These are phyloP conservation scores for Lophotis ruficrista DNA, from an alignment of 2,113 vertebrate species.

Conservation along the genomic window DNA sequence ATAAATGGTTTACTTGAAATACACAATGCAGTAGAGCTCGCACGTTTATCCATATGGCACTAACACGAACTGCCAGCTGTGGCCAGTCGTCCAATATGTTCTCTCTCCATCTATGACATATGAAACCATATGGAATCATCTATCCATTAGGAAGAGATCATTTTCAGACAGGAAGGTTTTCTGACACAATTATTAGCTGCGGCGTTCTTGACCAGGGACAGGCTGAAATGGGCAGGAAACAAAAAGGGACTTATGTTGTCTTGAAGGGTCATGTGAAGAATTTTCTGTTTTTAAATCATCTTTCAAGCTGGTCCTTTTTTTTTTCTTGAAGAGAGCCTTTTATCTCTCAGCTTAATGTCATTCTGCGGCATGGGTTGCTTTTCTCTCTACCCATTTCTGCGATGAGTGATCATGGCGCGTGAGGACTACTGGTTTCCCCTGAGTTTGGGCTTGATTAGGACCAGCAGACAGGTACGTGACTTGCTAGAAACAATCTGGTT, in stretches of 20 bases:
- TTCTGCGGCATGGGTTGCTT: neutral
- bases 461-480: neutral
- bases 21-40: neutral
- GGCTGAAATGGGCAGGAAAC: slow-evolving; percentile 5
- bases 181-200: slow-evolving; percentile 61
- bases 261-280: slow-evolving; percentile 30
- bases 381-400: neutral
- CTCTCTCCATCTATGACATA: slow-evolving; percentile 54
- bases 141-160: slow-evolving; percentile 69
- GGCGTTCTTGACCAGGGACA: slow-evolving; percentile 25
- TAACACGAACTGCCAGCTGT: slow-evolving; percentile 65
- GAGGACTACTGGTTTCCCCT: neutral
- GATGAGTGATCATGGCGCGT: neutral
- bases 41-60: slow-evolving; percentile 67
- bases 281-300: slow-evolving; percentile 10
- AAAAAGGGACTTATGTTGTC: slow-evolving; percentile 10
- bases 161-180: slow-evolving; percentile 59
- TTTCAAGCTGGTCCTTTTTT: neutral
- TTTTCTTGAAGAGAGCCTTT: neutral
- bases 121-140: slow-evolving; percentile 65
- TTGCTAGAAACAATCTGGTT: neutral
- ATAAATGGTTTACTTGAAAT: slow-evolving; percentile 51
- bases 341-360: slow-evolving; percentile 13
- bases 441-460: neutral
- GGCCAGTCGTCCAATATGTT: slow-evolving; percentile 60